Base-by-base conservation (phyloP, 2,797 vertebrate species). In the Falco biarmicus region DNA sequence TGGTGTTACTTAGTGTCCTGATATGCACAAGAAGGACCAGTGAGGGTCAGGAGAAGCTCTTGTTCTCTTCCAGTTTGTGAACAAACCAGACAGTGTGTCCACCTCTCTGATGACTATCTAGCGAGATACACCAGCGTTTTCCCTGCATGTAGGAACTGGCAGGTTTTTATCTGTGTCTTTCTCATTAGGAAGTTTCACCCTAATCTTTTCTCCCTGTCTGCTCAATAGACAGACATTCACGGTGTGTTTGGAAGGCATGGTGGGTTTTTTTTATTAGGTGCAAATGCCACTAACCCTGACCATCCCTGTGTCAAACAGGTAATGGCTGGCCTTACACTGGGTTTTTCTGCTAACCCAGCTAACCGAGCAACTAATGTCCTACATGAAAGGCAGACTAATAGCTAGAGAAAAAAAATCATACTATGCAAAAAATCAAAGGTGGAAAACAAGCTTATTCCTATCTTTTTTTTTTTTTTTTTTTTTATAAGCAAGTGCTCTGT, bases 111-210 rank as follows among this genome's bases (percentile, higher is more conserved):
- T 76, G 59, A 21, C 24, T 63, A 4, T 47, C 47, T 56, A 43
- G 28, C 0, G 0, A 76, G 11, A 37, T 15, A 50, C 25, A 47
- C 25, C 15, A 63, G 60, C 1, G 0, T 57, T 82, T 87, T 39
- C 71, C 47, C 28, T 0, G 7, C 39, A 39, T 11, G 5, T 19
- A 63, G 39, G 39, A 84, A 53, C 14, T 73, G 60, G 26, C 71
- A 66, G 15, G 5, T 22, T 91, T 94, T 68, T 63, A 51, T 71
- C 59, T 43, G 13, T 78, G 39, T 51, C 57, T 68, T 77, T 90
- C 37, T 84, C 25, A 61, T 64, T 11, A 28, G 41, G 34, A 71
- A 84, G 41, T 80, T 89, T 71, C 56, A 65, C 89, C 65, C 85
- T 83, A 29, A 74, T 92, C 41, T 89, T 61, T 77, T 89, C 45